These are phyloP conservation scores for Pachyramphus minor DNA, from an alignment of 2,113 vertebrate genomes.

Conservation along the genomic window DNA sequence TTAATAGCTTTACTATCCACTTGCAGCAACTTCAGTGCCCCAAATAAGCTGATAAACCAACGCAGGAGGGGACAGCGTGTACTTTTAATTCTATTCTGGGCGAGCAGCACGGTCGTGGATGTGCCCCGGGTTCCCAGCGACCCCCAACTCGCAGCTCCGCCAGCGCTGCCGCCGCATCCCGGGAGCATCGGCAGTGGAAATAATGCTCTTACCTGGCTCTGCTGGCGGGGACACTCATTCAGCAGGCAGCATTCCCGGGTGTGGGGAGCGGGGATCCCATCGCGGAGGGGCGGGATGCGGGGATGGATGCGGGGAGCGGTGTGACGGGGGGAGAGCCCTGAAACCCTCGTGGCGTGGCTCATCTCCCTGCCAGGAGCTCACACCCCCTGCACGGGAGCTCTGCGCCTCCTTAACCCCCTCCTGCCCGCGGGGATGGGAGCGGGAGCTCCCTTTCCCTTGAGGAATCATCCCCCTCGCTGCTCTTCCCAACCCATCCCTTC, in stretches of 20 bases:
- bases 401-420: slow-evolving; percentile 33
- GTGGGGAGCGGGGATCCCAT: neutral
- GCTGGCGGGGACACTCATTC: slow-evolving; percentile 17
- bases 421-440: neutral
- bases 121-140: neutral
- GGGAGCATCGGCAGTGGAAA: neutral
- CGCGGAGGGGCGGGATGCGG: neutral
- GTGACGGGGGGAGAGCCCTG: neutral
- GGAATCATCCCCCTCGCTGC: neutral
- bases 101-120: rapidly evolving
- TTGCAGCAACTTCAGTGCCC: neutral
- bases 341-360: neutral
- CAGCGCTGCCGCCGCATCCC: neutral
- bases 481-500: neutral
- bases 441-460: neutral
- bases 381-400: neutral
- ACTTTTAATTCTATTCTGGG: neutral
- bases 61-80: rapidly evolving
- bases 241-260: neutral
- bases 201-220: slow-evolving; percentile 59
- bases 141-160: neutral
- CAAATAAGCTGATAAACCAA: neutral
- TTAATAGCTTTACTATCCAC: slow-evolving; percentile 72
- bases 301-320: neutral
- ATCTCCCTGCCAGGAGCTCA: neutral